These are phyloP conservation scores for Folsomia manolachei DNA, from an alignment of 2,888 invertebrate genomes.

Conservation along the genomic window DNA sequence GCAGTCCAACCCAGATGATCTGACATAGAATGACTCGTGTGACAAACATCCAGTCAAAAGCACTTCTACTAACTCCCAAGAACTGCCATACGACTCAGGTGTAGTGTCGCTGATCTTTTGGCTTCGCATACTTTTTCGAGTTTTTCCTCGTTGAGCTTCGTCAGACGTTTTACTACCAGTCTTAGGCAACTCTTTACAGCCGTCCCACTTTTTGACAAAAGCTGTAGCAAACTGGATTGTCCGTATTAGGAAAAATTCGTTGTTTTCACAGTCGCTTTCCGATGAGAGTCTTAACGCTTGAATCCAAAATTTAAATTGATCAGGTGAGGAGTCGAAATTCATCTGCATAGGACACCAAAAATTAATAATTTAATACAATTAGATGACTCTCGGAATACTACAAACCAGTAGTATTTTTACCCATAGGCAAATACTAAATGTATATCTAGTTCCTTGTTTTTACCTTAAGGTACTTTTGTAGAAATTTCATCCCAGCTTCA, in stretches of 20 bases:
- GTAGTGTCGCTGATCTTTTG: neutral
- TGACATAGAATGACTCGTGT: conserved; percentile 33
- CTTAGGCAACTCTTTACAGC: neutral
- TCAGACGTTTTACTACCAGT: neutral
- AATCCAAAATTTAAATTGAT: conserved; percentile 28
- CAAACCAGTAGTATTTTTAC: neutral
- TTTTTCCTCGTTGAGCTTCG: neutral
- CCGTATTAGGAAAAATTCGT: conserved; percentile 25
- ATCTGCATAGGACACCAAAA: neutral
- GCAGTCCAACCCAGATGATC: conserved; percentile 34
- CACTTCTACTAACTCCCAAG: conserved; percentile 28
- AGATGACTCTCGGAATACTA: neutral
- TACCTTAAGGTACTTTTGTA: conserved; percentile 39
- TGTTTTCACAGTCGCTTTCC: neutral
- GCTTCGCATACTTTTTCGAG: neutral
- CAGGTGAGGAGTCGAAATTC: conserved; percentile 11
- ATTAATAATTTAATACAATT: neutral
- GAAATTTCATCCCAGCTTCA: conserved; percentile 36
- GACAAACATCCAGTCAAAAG: conserved; percentile 39
- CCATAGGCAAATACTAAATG: too few species aligned
- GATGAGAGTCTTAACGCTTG: conserved; percentile 7
- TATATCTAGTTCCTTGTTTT: neutral
- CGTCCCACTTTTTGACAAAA: conserved; percentile 10
- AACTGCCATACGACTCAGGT: neutral
- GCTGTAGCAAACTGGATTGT: conserved; percentile 25